Conservation (phyloP, 2,888 invertebrate species). For the Trichopria drosophilae region DNA sequence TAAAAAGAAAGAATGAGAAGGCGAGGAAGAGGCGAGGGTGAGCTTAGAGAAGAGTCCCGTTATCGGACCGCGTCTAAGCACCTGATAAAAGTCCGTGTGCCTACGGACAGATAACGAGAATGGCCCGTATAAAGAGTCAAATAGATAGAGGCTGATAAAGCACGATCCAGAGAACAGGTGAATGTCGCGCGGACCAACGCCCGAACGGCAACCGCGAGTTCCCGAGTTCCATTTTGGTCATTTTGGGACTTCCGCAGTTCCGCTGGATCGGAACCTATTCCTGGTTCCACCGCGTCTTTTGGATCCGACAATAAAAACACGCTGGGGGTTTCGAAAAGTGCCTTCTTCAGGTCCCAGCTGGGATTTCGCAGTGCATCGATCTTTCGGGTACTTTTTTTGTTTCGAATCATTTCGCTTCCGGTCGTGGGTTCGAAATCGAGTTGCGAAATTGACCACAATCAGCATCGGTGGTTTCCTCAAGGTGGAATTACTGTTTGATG, state of each 20-base stretch:
- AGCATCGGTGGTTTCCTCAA: too few relatives aligned
- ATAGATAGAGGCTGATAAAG: constrained; percentile 57
- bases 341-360: too few relatives aligned
- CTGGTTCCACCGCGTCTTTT: constrained; percentile 1
- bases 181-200: constrained; percentile 53
- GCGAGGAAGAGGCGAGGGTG: constrained; percentile 28
- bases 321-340: too few relatives aligned
- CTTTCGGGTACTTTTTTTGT: too few relatives aligned
- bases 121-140: constrained; percentile 53
- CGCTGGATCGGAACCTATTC: constrained; percentile 16
- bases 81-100: constrained; percentile 56
- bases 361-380: too few relatives aligned
- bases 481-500: constrained; percentile 28
- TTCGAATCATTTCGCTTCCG: too few relatives aligned
- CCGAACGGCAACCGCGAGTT: constrained; percentile 39
- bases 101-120: constrained; percentile 55
- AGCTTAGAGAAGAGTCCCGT: constrained; percentile 39
- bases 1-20: constrained; percentile 34
- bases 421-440: background rate
- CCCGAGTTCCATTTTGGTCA: background rate
- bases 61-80: constrained; percentile 54
- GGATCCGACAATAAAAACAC: background rate
- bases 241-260: constrained; percentile 1
- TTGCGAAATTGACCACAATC: background rate
- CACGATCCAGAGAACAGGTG: constrained; percentile 54